Percentiles rank a stretch among this genome's conserved stretches.
Evolutionary conservation across 2,797 vertebrate species (phyloP).

Genomic region (Clarias fuscus): DNA sequence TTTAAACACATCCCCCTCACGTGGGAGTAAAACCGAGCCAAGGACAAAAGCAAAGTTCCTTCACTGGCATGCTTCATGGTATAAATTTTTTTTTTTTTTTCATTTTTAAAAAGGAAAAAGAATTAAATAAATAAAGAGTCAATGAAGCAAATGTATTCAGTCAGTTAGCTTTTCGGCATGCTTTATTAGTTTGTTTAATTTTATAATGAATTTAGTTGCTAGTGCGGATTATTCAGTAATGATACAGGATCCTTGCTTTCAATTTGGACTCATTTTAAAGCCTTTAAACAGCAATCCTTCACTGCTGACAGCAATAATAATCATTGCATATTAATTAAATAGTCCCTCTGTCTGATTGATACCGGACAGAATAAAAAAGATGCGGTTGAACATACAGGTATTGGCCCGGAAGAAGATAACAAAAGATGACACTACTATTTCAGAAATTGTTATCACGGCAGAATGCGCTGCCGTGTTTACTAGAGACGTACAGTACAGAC

Average conservation of each 20-base stretch:
- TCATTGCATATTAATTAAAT: not conserved
- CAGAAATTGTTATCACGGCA: not conserved
- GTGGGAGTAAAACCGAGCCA: conserved; percentile 5
- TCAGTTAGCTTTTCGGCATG: not conserved
- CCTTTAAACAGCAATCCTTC: not conserved
- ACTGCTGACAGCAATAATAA: not conserved
- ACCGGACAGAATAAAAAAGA: not conserved
- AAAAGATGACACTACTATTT: not conserved
- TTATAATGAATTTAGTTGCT: not conserved
- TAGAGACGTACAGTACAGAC: not conserved
- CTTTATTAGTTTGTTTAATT: not conserved
- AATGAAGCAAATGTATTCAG: not conserved
- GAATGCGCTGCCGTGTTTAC: not conserved
- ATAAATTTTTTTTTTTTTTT: too few relatives aligned
- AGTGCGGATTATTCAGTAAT: not conserved
- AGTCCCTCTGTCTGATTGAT: not conserved
- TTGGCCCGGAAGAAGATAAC: not conserved
- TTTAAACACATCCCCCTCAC: conserved; percentile 3
- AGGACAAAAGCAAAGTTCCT: conserved; percentile 25
- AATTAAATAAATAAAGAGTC: not conserved
- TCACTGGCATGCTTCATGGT: not conserved
- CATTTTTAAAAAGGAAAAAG: too few relatives aligned
- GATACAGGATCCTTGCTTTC: not conserved
- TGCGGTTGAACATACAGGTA: not conserved
- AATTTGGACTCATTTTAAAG: too few relatives aligned